Evolutionary conservation across 2,888 invertebrate species (phyloP).

Genomic region (Drosophila affinis): DNA sequence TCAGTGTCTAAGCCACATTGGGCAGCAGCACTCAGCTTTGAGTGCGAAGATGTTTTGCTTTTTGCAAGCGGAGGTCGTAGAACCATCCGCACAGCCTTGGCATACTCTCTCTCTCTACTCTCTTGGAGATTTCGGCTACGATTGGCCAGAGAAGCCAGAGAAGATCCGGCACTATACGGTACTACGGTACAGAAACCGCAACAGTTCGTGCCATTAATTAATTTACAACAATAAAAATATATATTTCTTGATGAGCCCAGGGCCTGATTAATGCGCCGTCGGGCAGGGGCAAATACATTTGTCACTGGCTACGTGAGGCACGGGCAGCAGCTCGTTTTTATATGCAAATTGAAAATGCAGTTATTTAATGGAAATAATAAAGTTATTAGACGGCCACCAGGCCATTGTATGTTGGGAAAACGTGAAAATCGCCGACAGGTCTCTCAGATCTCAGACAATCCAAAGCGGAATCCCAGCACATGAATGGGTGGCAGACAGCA

Average conservation of each 20-base stretch:
- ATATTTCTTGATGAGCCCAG: slow-evolving; percentile 18
- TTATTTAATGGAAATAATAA: slow-evolving; percentile 27
- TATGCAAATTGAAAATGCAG: slow-evolving; percentile 32
- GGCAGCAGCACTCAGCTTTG: too few relatives aligned
- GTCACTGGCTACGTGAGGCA: slow-evolving; percentile 47
- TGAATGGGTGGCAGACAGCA: slow-evolving; percentile 2
- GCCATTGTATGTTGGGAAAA: slow-evolving; percentile 17
- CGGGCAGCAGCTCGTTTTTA: slow-evolving; percentile 22
- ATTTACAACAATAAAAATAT: slow-evolving; percentile 31
- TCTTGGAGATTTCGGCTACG: slow-evolving; percentile 8
- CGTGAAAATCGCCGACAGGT: slow-evolving; percentile 28
- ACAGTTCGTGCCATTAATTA: slow-evolving; percentile 58
- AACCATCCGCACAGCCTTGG: slow-evolving; percentile 22
- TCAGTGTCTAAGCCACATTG: slow-evolving; percentile 28
- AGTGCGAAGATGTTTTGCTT: slow-evolving; percentile 1
- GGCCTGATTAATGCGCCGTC: slow-evolving; percentile 34
- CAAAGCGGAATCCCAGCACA: slow-evolving; percentile 11
- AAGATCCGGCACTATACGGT: neutral
- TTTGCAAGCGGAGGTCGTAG: slow-evolving; percentile 12
- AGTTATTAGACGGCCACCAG: neutral
- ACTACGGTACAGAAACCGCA: slow-evolving; percentile 35
- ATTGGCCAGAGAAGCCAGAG: slow-evolving; percentile 36
- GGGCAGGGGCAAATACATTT: slow-evolving; percentile 37
- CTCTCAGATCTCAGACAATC: slow-evolving; percentile 5
- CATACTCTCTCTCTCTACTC: slow-evolving; percentile 26